phyloP scores from a whole-genome alignment of 1,140 invertebrate species.

The Zaprionus camerounensis region DNA sequence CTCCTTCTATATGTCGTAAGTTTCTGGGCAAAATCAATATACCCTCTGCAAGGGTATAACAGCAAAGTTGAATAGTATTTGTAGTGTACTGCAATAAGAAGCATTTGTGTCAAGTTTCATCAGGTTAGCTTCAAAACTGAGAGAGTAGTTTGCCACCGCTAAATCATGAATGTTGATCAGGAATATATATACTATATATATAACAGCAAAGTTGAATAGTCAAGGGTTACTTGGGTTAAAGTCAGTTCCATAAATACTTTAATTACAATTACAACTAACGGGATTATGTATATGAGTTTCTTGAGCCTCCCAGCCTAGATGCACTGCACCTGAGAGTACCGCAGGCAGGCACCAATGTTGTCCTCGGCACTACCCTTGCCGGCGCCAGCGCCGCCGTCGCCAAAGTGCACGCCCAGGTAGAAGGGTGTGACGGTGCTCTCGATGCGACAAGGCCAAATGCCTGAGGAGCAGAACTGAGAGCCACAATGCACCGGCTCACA shows the following conservation, averaged over 20 bases:
- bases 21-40: too few species aligned
- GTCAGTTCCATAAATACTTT: neutral
- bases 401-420: constrained; percentile 91
- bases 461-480: constrained; percentile 87
- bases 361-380: constrained; percentile 89
- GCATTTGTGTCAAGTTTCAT: too few species aligned
- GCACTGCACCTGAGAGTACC: constrained; percentile 89
- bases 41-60: neutral
- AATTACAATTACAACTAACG: constrained; percentile 2
- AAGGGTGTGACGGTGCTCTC: constrained; percentile 91
- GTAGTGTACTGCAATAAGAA: too few species aligned
- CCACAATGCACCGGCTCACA: constrained; percentile 90
- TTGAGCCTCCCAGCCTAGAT: constrained; percentile 55
- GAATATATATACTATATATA: too few species aligned
- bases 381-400: constrained; percentile 86
- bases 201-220: too few species aligned
- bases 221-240: neutral
- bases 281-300: constrained; percentile 9
- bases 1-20: too few species aligned
- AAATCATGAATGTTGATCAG: too few species aligned
- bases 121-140: too few species aligned
- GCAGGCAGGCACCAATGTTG: constrained; percentile 91
- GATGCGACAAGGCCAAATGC: constrained; percentile 87
- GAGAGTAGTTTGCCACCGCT: too few species aligned
- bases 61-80: too few species aligned